These are phyloP conservation scores for Micrasema minimum DNA, from an alignment of 1,140 invertebrate species.

Conservation along the genomic window DNA sequence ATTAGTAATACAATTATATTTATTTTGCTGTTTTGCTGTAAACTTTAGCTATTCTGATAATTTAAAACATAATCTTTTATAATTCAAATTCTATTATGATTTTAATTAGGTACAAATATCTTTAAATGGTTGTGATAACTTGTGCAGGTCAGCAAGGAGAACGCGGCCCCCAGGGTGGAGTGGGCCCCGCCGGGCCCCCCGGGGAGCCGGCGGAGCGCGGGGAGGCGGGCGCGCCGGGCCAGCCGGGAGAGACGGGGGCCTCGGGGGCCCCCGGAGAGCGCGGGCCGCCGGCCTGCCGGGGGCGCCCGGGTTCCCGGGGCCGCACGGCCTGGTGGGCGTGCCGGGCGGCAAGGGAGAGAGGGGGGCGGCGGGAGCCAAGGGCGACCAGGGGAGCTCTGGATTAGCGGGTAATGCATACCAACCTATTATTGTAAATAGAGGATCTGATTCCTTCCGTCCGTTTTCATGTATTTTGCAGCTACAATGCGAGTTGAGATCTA, in stretches of 20 bases:
- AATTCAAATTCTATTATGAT: too few species aligned
- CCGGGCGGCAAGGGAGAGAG: conserved; percentile 74
- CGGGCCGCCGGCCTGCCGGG: conserved; percentile 71
- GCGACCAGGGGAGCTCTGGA: conserved; percentile 80
- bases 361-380: conserved; percentile 78
- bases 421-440: too few species aligned
- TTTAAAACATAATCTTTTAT: too few species aligned
- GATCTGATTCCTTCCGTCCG: too few species aligned
- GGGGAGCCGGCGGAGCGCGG: conserved; percentile 81
- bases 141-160: conserved; percentile 72
- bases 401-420: conserved; percentile 61
- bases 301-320: conserved; percentile 73
- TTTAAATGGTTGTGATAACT: conserved; percentile 30
- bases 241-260: conserved; percentile 78
- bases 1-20: too few species aligned
- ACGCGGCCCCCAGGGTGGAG: conserved; percentile 74
- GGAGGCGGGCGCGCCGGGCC: conserved; percentile 77
- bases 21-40: too few species aligned
- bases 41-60: too few species aligned
- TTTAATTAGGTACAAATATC: too few species aligned
- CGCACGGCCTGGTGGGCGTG: conserved; percentile 70
- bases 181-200: conserved; percentile 77
- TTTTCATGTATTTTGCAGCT: too few species aligned
- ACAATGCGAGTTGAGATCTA: too few species aligned
- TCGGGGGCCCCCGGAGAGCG: conserved; percentile 76